Evolutionary conservation across 2,888 invertebrate species (phyloP).

Genomic region (Xestia sexstrigata): DNA sequence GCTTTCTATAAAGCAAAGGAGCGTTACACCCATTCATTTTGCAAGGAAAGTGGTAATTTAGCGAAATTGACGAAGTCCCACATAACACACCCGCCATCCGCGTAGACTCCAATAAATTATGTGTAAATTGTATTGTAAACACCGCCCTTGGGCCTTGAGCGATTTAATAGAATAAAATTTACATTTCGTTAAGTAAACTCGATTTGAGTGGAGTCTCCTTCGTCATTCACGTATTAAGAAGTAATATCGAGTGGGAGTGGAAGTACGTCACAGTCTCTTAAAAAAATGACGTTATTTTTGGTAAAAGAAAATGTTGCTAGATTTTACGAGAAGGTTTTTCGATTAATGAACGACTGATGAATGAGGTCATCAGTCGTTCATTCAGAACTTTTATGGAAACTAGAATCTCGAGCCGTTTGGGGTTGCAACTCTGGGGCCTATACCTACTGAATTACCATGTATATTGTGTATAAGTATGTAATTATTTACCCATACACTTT

Average conservation of each 20-base stretch:
- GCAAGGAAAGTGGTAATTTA: slow-evolving; percentile 62
- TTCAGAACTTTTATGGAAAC: neutral
- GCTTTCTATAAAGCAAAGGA: slow-evolving; percentile 26
- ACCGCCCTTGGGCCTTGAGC: slow-evolving; percentile 67
- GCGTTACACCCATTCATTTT: slow-evolving; percentile 51
- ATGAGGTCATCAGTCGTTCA: no score
- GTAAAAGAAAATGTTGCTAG: neutral
- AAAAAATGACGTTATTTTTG: slow-evolving; percentile 10
- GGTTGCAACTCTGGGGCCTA: neutral
- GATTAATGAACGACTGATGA: neutral
- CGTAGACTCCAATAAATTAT: slow-evolving; percentile 72
- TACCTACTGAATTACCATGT: no score
- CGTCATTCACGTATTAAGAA: slow-evolving; percentile 56
- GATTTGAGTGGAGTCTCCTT: slow-evolving; percentile 51
- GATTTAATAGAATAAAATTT: slow-evolving; percentile 76
- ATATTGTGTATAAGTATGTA: no score
- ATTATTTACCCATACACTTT: no score
- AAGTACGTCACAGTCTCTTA: slow-evolving; percentile 9
- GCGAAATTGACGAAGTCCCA: slow-evolving; percentile 61
- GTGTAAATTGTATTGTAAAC: slow-evolving; percentile 76
- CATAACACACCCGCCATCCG: slow-evolving; percentile 61
- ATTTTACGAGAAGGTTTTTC: neutral
- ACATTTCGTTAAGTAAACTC: slow-evolving; percentile 68
- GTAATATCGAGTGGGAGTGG: slow-evolving; percentile 36
- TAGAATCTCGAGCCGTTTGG: neutral